Evolutionary conservation across 2,113 vertebrate genomes (phyloP).

Genomic region (Upupa epops): DNA sequence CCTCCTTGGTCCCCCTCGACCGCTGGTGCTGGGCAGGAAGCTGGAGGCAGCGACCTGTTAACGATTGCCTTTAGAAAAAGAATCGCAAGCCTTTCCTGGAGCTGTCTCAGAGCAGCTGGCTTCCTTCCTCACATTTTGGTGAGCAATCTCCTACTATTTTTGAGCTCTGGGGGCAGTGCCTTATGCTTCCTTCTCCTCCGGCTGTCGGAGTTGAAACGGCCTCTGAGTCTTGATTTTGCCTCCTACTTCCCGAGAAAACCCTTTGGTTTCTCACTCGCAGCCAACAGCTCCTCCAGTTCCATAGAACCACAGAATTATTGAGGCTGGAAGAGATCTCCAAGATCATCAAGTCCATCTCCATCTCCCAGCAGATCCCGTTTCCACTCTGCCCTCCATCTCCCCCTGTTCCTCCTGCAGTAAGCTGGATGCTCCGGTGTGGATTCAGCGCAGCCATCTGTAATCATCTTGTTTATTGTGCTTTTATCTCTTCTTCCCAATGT

Average conservation of each 20-base stretch:
- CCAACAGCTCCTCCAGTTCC: background rate
- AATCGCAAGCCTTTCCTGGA: constrained; percentile 43
- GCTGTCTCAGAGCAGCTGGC: background rate
- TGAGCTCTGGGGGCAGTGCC: background rate
- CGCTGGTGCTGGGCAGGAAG: background rate
- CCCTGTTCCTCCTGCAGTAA: background rate
- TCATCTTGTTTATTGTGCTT: background rate
- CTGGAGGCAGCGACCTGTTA: background rate
- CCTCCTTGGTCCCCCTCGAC: too few relatives aligned
- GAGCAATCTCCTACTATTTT: background rate
- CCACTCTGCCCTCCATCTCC: background rate
- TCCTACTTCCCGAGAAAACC: background rate
- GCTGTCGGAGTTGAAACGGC: background rate
- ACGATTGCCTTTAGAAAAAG: background rate
- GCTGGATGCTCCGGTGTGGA: background rate
- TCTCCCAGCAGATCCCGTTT: background rate
- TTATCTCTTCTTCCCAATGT: background rate
- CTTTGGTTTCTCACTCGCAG: background rate
- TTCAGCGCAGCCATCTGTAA: background rate
- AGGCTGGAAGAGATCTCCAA: too few relatives aligned
- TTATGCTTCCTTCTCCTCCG: background rate
- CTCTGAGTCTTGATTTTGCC: background rate
- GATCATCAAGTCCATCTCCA: too few relatives aligned
- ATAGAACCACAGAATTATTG: too few relatives aligned
- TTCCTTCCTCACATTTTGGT: constrained; percentile 61